Evolutionary conservation across 2,113 vertebrate genomes (phyloP), one percentile per base, ranked within the genome.

Genomic region (Pandion haliaetus): DNA sequence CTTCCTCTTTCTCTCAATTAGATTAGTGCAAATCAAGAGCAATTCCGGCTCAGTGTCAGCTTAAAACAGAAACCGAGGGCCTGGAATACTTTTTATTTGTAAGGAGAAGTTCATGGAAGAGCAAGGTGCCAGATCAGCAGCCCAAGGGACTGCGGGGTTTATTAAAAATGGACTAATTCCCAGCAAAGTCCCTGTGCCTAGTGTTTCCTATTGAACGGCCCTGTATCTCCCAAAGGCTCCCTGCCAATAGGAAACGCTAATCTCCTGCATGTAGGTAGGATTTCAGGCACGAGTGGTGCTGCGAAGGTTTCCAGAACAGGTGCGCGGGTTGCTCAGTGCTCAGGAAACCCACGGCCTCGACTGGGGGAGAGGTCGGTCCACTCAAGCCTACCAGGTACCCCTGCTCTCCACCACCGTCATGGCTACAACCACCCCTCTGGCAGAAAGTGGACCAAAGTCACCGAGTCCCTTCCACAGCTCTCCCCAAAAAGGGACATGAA

Each of bases 31-130:
- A 95, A 97, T 96, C 73, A 96, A 95, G 91, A 95, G 70, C 78
- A 79, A 95, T 96, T 95, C 96, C 23, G 2, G 72, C 34, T 86
- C 58, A 54, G 23, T 49, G 73, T 82, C 80, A 74, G 73, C 62
- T 96, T 82, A 82, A 96, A 97, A 95, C 73, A 96, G 95, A 95
- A 96, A 97, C 81, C 1, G 55, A 93, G 94, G 95, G 77, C 73
- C 73, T 89, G 45, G 47, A 82, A 57, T 85, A 63, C 14, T 91
- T 95, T 92, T 94, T 79, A n/a, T 95, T 95, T 89, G 61, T 80
- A 85, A 91, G 93, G 47, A 91, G 83, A 69, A 79, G 84, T 85
- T 93, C 70, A 66, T n/a, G 70, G 83, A 89, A 32, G 54, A 91
- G 58, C 62, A 82, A 93, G 70, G 47, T 95, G 93, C 86, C 91